A percentile compares a stretch with the other conserved stretches of the same genome.
Evolutionary conservation across 2,113 vertebrate species (phyloP).

Genomic region (Bos indicus): DNA sequence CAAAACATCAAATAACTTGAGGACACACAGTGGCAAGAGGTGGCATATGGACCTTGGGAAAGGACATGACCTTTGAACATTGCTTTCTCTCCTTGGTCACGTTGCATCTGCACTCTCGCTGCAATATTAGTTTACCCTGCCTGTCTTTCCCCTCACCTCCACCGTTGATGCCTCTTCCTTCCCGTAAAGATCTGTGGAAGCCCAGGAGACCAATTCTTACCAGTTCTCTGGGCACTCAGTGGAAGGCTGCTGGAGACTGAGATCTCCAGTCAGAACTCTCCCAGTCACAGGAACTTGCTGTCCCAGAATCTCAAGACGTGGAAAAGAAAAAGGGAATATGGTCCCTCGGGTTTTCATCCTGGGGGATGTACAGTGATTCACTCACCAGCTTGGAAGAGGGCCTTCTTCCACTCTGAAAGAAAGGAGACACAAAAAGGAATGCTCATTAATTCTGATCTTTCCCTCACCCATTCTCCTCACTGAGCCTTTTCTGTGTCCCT

Average conservation of each 20-base stretch:
- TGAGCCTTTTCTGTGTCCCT: background rate
- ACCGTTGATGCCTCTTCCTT: background rate
- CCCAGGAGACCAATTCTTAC: background rate
- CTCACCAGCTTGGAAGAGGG: conserved; percentile 6
- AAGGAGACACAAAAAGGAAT: background rate
- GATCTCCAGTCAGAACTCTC: background rate
- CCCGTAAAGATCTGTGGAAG: background rate
- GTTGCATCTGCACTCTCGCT: background rate
- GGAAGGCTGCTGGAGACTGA: background rate
- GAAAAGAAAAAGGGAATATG: background rate
- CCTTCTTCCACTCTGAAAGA: background rate
- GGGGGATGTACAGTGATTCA: background rate
- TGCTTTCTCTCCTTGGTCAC: background rate
- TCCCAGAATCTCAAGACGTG: background rate
- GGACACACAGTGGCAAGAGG: background rate
- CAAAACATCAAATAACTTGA: background rate
- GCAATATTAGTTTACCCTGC: background rate
- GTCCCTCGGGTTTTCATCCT: rapidly evolving
- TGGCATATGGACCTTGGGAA: background rate
- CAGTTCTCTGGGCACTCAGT: background rate
- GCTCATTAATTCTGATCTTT: background rate
- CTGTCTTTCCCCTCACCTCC: background rate
- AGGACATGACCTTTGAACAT: background rate
- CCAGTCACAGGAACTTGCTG: background rate
- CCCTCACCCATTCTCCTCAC: background rate